phyloP scores from a whole-genome alignment of 2,113 vertebrate genomes.

The Ciconia stormi region DNA sequence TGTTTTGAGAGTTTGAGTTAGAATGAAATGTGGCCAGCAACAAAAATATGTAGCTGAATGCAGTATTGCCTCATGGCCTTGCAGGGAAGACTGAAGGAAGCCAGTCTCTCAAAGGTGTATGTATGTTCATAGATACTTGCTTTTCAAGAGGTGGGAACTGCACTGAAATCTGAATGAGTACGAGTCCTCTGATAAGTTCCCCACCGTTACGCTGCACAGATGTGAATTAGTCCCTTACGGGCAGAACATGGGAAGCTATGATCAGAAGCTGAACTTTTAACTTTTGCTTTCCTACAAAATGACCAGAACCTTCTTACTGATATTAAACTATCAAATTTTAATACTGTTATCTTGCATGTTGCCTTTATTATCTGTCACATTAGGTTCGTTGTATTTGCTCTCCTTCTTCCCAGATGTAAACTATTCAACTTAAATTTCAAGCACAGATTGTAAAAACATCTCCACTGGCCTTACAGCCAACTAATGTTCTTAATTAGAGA shows the following conservation, averaged over 20 bases:
- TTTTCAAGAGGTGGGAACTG: not conserved
- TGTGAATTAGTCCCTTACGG: not conserved
- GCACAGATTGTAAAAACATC: not conserved
- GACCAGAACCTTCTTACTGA: not conserved
- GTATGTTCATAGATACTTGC: not conserved
- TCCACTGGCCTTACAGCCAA: not conserved
- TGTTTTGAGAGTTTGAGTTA: not conserved
- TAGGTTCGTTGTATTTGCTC: not conserved
- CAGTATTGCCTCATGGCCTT: accelerated
- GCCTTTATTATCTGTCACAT: not conserved
- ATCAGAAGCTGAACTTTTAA: not conserved
- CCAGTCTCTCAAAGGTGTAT: not conserved
- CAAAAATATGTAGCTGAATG: not conserved
- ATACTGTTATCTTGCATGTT: not conserved
- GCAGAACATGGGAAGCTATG: not conserved
- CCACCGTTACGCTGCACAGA: not conserved
- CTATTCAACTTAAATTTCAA: not conserved
- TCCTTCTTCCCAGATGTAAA: not conserved
- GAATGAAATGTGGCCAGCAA: not conserved
- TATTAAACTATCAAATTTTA: not conserved
- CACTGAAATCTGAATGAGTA: not conserved
- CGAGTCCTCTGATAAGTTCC: not conserved
- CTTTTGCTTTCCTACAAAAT: not conserved
- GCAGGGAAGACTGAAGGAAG: not conserved
- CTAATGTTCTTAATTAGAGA: not conserved